Base-by-base conservation (phyloP, 1,140 invertebrate species). In the Neodiprion fabricii region DNA sequence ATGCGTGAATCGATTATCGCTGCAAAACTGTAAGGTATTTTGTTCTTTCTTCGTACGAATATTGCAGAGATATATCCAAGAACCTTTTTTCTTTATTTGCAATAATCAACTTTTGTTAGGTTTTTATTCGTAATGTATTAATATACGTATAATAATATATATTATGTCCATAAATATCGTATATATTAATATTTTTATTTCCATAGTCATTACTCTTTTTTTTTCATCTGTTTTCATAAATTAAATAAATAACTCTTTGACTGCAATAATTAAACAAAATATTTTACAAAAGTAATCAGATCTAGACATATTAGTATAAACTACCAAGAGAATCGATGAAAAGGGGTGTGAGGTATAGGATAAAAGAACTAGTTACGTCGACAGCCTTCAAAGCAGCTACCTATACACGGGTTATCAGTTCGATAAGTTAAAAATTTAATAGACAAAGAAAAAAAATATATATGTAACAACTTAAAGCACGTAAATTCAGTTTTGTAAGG, bases 181-280 rank as follows among this genome's bases (percentile, higher is more conserved):
- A 84, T 85, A 84, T 85, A 85, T 85, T 82, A 84, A 81, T 84
- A 82, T 84, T 66, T 79, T 77, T 78, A 77, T 77, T 77, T 74
- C 81, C 75, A 80, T 75, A 80, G 80, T 81, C 81, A 73, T 61
- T 61, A 61, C 8, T 61, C 7, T 5, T 61, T 61, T 78, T 78
- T 77, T 78, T 74, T 81, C 74, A 80, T 76, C 80, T 81, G 72
- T 80, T 74, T 82, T 82, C 79, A 86, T 87, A 87, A 87, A 85
- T 87, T 86, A 87, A 86, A 87, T 87, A 87, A 87, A 87, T 86
- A 86, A 81, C 76, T 84, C 76, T 84, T 40, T 79, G 78, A 83
- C 77, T 80, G 77, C 79, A 78, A 80, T 80, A 78, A 82, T 78
- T 81, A 82, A 84, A 85, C 72, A 82, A 83, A 85, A 49, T 86